Evolutionary conservation across 2,113 vertebrate species (phyloP).

Genomic region (Albula glossodonta): DNA sequence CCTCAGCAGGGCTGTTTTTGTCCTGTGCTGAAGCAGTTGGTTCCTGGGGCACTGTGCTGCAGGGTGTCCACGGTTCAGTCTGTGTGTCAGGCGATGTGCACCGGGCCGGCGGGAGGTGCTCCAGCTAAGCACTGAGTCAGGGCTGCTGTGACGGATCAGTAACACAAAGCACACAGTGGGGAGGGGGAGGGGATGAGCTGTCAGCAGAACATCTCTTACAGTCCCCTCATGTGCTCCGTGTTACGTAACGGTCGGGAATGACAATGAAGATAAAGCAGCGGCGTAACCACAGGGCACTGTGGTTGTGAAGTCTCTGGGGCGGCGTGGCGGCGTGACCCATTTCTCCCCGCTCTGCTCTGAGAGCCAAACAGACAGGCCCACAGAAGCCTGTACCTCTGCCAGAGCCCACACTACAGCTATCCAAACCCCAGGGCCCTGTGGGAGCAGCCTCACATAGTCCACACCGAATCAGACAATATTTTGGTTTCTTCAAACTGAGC

Average conservation of each 20-base stretch:
- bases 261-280: conserved; percentile 1
- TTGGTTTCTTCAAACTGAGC: too few species aligned
- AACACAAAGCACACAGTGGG: not conserved
- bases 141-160: not conserved
- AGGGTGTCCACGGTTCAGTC: not conserved
- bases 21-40: not conserved
- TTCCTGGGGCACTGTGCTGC: not conserved
- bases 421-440: too few species aligned
- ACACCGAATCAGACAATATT: not conserved
- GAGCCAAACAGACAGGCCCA: too few species aligned
- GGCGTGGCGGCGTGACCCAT: not conserved
- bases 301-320: not conserved
- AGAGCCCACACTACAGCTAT: not conserved
- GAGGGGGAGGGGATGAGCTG: not conserved
- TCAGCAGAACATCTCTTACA: not conserved
- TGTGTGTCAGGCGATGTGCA: not conserved
- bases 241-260: conserved; percentile 1
- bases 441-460: not conserved
- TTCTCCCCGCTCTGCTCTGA: not conserved
- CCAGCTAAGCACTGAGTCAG: not conserved
- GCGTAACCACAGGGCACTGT: not conserved
- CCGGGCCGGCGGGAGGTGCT: not conserved
- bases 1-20: not conserved
- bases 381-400: not conserved
- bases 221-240: not conserved